These are phyloP conservation scores for Pinna nobilis DNA, from an alignment of 1,140 invertebrate genomes.

Conservation along the genomic window DNA sequence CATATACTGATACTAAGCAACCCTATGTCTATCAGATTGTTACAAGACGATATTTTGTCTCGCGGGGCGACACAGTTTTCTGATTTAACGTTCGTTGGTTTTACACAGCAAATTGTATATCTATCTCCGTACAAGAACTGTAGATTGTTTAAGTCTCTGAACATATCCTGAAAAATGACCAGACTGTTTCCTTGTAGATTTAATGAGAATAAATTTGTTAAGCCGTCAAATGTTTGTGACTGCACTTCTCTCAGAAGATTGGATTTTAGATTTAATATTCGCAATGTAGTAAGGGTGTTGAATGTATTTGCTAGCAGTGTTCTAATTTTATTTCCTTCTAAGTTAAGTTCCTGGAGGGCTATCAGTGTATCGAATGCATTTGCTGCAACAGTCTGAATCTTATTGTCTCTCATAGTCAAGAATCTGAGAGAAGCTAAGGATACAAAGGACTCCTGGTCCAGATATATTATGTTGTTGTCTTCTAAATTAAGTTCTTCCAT, in stretches of 20 bases:
- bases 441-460: background rate
- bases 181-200: slow-evolving; percentile 3
- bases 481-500: slow-evolving; percentile 8
- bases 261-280: slow-evolving; percentile 9
- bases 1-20: slow-evolving; percentile 79
- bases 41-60: slow-evolving; percentile 79
- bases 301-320: slow-evolving; percentile 6
- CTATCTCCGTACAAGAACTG: slow-evolving; percentile 68
- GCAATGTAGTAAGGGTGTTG: background rate
- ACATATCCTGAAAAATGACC: background rate
- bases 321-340: slow-evolving; percentile 13
- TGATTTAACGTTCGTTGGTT: slow-evolving; percentile 54
- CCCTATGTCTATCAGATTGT: slow-evolving; percentile 79
- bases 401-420: background rate
- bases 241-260: slow-evolving; percentile 11
- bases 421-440: background rate
- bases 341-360: background rate
- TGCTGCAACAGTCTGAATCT: background rate
- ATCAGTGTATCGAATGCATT: slow-evolving; percentile 9
- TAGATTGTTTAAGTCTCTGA: slow-evolving; percentile 1
- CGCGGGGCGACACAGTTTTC: slow-evolving; percentile 74
- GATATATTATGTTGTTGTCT: background rate
- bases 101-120: slow-evolving; percentile 78
- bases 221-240: background rate
- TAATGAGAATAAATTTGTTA: background rate